Evolutionary conservation across 1,140 invertebrate genomes (phyloP), one percentile per base, ranked within the genome.

Genomic region (Zaprionus camerounensis): DNA sequence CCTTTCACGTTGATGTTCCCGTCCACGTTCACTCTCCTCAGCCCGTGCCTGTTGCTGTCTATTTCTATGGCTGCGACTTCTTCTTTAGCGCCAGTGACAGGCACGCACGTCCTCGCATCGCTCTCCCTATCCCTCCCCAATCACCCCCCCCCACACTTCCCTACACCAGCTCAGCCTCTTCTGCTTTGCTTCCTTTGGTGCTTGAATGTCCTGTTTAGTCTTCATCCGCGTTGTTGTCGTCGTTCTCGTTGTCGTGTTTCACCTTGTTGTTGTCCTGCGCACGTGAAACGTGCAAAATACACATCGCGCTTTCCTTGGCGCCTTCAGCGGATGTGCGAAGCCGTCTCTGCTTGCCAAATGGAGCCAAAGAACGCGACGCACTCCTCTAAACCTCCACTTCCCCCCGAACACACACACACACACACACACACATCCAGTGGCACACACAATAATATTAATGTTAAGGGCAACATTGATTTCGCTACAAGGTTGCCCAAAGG

Each of bases 281-380:
- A 71, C 55, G 70, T 71, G 41, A 46, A 66, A 65, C 34, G 69
- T 56, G 69, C 51, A 71, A 66, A 71, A 71, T 57, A 71, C 62
- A 55, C 46, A 34, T 20, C 38, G 22, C 31, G 51, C 58, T 36
- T 11, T 26, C 26, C 15, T 71, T 57, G 26, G 4, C 68, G 49
- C 46, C 44, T 36, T 26, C 28, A 41, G 34, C 15, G 17, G 51
- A 44, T 56, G 61, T 63, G 57, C 34, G 13, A 28, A 55, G 17
- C 46, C 46, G 49, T 17, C 5, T 12, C 17, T 31, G n/a, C 24
- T 17, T 38, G 51, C 46, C 58, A 57, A 57, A 71, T 46, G 69
- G 34, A 36, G 34, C 36, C 59, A 64, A 53, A 62, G 34, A 36
- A 17, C 55, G 22, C 31, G 26, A 28, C 15, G 34, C 12, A 51